These are phyloP conservation scores for Notoglanidium macrostoma DNA, from an alignment of 2,797 vertebrate species.

Conservation along the genomic window DNA sequence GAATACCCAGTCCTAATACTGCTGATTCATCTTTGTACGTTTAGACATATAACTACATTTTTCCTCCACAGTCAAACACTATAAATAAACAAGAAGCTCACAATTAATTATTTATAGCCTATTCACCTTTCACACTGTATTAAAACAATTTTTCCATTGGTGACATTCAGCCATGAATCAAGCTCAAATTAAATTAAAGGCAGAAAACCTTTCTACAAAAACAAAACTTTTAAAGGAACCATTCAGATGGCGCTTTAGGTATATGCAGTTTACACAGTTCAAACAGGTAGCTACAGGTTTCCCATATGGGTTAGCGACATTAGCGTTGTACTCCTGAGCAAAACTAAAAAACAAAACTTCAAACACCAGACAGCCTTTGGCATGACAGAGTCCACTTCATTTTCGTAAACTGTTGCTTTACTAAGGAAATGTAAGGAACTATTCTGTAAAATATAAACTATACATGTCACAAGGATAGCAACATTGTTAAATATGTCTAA, in stretches of 20 bases:
- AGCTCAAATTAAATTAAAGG: neutral
- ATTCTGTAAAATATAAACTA: neutral
- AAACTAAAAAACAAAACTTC: neutral
- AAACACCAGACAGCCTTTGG: neutral
- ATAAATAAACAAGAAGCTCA: conserved; percentile 28
- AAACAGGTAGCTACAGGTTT: conserved; percentile 15
- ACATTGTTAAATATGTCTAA: neutral
- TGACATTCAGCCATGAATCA: conserved; percentile 10
- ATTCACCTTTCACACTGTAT: conserved; percentile 10
- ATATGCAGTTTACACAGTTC: neutral
- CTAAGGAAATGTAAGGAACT: neutral
- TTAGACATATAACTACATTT: neutral
- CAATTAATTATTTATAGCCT: conserved; percentile 26
- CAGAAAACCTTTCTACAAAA: neutral
- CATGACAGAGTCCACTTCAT: neutral
- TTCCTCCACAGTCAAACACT: neutral
- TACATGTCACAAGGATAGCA: neutral
- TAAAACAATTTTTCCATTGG: conserved; percentile 13
- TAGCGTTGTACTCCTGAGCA: neutral
- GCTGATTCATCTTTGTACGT: conserved; percentile 20
- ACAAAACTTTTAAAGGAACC: neutral
- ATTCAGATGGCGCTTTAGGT: neutral
- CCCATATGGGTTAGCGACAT: neutral
- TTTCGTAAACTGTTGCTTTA: neutral
- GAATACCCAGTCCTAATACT: neutral